These are phyloP conservation scores for Sprattus sprattus DNA, from an alignment of 2,113 vertebrate species.

Conservation along the genomic window DNA sequence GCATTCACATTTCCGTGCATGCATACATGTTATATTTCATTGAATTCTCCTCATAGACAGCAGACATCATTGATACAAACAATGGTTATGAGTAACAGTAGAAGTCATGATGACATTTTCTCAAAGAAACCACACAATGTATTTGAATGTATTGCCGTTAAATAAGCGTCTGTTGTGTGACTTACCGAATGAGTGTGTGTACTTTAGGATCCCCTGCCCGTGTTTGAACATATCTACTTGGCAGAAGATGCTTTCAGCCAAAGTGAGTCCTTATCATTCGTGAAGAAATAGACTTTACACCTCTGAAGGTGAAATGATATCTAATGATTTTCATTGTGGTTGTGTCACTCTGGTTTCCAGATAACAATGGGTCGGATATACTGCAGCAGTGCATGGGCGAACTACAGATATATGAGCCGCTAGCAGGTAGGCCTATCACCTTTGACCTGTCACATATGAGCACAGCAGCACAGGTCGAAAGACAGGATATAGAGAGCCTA, in stretches of 20 bases:
- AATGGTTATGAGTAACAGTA: neutral
- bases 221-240: slow-evolving; percentile 23
- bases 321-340: neutral
- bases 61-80: too few relatives aligned
- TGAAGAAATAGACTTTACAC: neutral
- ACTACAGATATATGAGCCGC: slow-evolving; percentile 51
- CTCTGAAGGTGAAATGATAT: neutral
- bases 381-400: slow-evolving; percentile 58
- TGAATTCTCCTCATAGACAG: too few relatives aligned
- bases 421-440: neutral
- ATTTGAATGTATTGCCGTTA: slow-evolving; percentile 37
- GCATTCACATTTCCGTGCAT: neutral
- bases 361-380: slow-evolving; percentile 39
- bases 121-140: too few relatives aligned
- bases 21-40: too few relatives aligned
- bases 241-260: slow-evolving; percentile 20
- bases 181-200: neutral
- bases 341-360: neutral
- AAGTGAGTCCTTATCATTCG: slow-evolving; percentile 41
- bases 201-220: neutral
- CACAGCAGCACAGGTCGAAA: neutral
- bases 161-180: neutral
- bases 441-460: neutral
- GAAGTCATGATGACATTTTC: neutral
- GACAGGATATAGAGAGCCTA: neutral